Conservation (phyloP, 2,113 vertebrate species). For the Ascaphus truei region DNA sequence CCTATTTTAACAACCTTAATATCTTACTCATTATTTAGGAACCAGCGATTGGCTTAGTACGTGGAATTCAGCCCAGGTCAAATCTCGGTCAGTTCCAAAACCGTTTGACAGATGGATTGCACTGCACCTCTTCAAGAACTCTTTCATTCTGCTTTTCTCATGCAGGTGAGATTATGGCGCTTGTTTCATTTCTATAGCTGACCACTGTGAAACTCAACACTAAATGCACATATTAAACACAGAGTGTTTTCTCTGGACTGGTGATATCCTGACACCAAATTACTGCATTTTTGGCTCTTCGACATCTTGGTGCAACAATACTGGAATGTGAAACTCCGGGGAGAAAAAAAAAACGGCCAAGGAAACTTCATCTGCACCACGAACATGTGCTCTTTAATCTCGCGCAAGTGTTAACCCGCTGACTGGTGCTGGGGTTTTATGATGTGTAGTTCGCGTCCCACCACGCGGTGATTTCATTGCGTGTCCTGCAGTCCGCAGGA, state of each 20-base stretch:
- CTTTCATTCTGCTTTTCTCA: background rate
- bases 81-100: slow-evolving; percentile 33
- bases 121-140: background rate
- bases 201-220: slow-evolving; percentile 23
- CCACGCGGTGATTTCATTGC: background rate
- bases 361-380: background rate
- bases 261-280: slow-evolving; percentile 35
- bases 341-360: too few relatives aligned
- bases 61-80: slow-evolving; percentile 36
- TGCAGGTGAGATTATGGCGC: slow-evolving; percentile 17
- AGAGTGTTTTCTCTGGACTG: slow-evolving; percentile 7
- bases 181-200: slow-evolving; percentile 17
- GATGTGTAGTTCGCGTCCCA: background rate
- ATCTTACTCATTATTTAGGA: slow-evolving; percentile 22
- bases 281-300: slow-evolving; percentile 30
- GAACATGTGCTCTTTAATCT: background rate
- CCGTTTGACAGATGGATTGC: slow-evolving; percentile 4
- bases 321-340: slow-evolving; percentile 31
- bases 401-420: background rate
- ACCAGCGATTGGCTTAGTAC: background rate
- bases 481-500: background rate
- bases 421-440: background rate
- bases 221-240: background rate
- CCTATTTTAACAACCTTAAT: background rate
- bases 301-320: slow-evolving; percentile 8